These are phyloP conservation scores for Planococcus citri DNA, from an alignment of 1,140 invertebrate species.

Conservation along the genomic window DNA sequence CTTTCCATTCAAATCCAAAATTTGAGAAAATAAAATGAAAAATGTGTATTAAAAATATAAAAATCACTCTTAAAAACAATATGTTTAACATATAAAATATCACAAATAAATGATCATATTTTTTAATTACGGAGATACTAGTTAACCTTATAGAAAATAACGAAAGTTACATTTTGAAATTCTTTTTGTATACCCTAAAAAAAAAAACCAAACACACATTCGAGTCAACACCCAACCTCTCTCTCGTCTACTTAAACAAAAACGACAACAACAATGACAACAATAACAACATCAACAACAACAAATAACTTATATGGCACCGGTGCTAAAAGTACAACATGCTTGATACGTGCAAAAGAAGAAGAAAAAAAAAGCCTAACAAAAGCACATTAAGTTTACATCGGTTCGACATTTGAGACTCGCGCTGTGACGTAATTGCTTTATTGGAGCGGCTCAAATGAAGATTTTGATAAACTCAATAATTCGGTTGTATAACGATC, in stretches of 20 bases:
- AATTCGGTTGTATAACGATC: too few species aligned
- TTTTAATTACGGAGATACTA: neutral
- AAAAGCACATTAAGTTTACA: too few species aligned
- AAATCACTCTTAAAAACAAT: neutral
- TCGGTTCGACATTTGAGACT: too few species aligned
- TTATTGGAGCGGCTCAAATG: too few species aligned
- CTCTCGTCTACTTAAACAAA: too few species aligned
- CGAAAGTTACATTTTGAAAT: conserved; percentile 2
- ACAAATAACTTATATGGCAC: neutral
- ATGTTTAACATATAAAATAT: neutral
- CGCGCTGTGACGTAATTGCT: too few species aligned
- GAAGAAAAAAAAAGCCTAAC: too few species aligned
- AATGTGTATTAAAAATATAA: neutral
- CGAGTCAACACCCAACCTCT: too few species aligned
- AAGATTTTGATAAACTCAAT: too few species aligned
- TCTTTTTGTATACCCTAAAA: neutral
- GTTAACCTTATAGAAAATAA: neutral
- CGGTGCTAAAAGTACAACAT: neutral
- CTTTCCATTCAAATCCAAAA: neutral
- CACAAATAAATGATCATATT: conserved; percentile 3
- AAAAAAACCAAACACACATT: too few species aligned
- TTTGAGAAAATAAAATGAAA: neutral
- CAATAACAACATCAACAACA: too few species aligned
- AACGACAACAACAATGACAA: too few species aligned
- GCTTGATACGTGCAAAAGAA: neutral